Conservation (phyloP, 2,113 vertebrate species). For the Rhinolophus sinicus region DNA sequence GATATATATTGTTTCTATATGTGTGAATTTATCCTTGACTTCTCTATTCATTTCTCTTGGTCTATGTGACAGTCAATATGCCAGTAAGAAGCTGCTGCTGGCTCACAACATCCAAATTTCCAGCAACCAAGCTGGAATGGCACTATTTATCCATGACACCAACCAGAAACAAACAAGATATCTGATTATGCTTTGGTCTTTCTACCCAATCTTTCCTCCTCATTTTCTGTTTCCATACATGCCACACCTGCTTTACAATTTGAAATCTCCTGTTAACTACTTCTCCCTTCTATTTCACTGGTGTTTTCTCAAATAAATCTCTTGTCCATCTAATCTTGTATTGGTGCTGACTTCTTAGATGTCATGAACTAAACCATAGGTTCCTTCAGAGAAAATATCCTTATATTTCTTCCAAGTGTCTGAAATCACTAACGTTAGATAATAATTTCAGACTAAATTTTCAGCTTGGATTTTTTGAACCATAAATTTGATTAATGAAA, state of each 20-base stretch:
- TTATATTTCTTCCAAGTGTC: neutral
- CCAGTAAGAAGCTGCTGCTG: neutral
- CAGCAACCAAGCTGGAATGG: neutral
- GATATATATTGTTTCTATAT: neutral
- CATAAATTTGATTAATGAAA: neutral
- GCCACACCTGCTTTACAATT: neutral
- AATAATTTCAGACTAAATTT: neutral
- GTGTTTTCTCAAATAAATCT: neutral
- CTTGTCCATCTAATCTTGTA: neutral
- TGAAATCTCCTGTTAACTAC: neutral
- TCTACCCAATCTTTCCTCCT: neutral
- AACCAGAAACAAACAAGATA: neutral
- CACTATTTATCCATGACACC: neutral
- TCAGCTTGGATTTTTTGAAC: neutral
- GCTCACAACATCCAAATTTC: neutral
- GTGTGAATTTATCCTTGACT: neutral
- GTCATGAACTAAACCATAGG: neutral
- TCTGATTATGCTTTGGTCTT: neutral
- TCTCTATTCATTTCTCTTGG: neutral
- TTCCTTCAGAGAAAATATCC: neutral
- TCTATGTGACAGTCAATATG: neutral
- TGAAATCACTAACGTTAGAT: neutral
- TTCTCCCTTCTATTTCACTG: neutral
- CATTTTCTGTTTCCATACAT: neutral
- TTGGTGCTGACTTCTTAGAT: neutral